phyloP scores from a whole-genome alignment of 2,888 invertebrate species.

The Phyllotreta striolata region DNA sequence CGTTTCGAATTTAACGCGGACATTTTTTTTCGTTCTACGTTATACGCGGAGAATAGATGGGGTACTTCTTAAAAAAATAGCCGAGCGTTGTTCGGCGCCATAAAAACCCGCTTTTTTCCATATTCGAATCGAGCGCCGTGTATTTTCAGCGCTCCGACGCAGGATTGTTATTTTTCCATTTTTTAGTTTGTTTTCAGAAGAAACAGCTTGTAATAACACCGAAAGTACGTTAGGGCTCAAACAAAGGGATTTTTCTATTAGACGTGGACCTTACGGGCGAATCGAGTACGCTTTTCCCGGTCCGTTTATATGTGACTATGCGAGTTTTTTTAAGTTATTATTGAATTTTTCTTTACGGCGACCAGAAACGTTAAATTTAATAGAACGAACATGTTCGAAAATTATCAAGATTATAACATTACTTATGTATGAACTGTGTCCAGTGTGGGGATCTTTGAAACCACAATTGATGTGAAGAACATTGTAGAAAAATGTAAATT shows the following conservation, averaged over 20 bases:
- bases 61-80: constrained; percentile 29
- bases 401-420: no score
- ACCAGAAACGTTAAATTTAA: constrained; percentile 8
- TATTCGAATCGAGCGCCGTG: constrained; percentile 45
- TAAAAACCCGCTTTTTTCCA: constrained; percentile 44
- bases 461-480: no score
- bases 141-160: constrained; percentile 42
- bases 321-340: constrained; percentile 15
- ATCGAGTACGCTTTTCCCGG: constrained; percentile 37
- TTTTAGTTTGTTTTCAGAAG: constrained; percentile 59
- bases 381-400: not conserved
- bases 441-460: no score
- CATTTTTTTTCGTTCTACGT: no score
- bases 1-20: no score
- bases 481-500: no score
- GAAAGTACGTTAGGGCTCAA: constrained; percentile 40
- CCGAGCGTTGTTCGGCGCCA: constrained; percentile 35
- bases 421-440: no score
- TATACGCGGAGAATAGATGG: not conserved
- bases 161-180: constrained; percentile 59
- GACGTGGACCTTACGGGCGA: constrained; percentile 36
- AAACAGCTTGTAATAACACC: constrained; percentile 55
- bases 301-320: constrained; percentile 29
- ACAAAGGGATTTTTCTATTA: constrained; percentile 38
- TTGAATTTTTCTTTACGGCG: constrained; percentile 17